Evolutionary conservation across 2,797 vertebrate species (phyloP).

Genomic region (Crax fasciolata): DNA sequence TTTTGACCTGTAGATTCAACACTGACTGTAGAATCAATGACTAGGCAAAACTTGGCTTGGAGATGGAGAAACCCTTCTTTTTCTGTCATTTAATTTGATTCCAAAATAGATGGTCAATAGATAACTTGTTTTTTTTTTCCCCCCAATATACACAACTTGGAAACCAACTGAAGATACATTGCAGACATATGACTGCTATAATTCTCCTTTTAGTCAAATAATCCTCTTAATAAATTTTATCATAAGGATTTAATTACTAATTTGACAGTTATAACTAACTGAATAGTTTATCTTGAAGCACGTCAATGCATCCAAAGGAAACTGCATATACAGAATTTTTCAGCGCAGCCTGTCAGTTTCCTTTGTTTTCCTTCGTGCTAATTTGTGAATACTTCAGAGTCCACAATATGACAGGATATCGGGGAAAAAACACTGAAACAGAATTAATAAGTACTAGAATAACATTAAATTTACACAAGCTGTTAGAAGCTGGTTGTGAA

Average conservation of each 20-base stretch:
- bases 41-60: neutral
- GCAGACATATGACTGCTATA: neutral
- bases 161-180: neutral
- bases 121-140: neutral
- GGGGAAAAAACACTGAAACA: slow-evolving; percentile 33
- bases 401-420: neutral
- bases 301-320: slow-evolving; percentile 1
- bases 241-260: neutral
- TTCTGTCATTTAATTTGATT: neutral
- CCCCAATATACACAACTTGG: neutral
- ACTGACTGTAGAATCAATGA: fast-evolving
- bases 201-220: neutral
- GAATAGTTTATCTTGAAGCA: neutral
- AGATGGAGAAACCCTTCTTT: fast-evolving
- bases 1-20: neutral
- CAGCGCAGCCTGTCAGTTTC: neutral
- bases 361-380: neutral
- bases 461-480: neutral
- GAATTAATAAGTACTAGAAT: slow-evolving; percentile 55
- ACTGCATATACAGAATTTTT: neutral
- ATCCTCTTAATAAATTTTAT: neutral
- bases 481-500: slow-evolving; percentile 9
- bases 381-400: slow-evolving; percentile 4
- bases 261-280: neutral
- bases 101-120: neutral